A percentile compares a stretch with the other conserved stretches of the same genome.
Conservation (phyloP, 2,113 vertebrate species). For the Pitta sordida region DNA sequence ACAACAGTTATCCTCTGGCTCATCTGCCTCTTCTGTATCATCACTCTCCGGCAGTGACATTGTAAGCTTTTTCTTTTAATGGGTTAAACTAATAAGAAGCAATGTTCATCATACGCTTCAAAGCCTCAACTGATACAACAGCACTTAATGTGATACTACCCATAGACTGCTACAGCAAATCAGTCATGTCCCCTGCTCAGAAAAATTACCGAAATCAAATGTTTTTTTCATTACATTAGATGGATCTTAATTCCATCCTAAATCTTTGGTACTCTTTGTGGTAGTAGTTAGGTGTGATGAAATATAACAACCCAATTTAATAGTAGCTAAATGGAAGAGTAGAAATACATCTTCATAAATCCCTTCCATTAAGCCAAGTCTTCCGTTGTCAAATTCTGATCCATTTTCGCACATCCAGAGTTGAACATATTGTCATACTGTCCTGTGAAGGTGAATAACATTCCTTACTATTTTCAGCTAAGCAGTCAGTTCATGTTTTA, state of each 20-base stretch:
- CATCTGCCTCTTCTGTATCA: slow-evolving; percentile 88
- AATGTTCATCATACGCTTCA: neutral
- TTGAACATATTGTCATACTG: neutral
- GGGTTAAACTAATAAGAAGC: neutral
- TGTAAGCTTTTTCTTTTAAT: slow-evolving; percentile 72
- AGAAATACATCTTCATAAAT: neutral
- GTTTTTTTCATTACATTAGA: neutral
- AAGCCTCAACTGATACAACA: neutral
- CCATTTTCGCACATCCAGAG: neutral
- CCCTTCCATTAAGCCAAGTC: neutral
- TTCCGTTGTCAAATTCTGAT: neutral
- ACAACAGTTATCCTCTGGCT: slow-evolving; percentile 80
- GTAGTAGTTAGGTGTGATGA: neutral
- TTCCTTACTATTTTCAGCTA: neutral
- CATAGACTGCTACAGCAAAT: neutral
- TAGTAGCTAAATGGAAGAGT: neutral
- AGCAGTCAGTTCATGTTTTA: neutral
- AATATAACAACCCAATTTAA: neutral
- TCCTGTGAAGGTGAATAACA: neutral
- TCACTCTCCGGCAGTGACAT: slow-evolving; percentile 94
- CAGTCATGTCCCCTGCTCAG: neutral
- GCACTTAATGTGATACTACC: neutral
- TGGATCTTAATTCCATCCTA: neutral
- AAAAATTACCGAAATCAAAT: neutral
- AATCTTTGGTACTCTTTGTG: neutral